Evolutionary conservation across 2,797 vertebrate species (phyloP).

Genomic region (Anniella stebbinsi): DNA sequence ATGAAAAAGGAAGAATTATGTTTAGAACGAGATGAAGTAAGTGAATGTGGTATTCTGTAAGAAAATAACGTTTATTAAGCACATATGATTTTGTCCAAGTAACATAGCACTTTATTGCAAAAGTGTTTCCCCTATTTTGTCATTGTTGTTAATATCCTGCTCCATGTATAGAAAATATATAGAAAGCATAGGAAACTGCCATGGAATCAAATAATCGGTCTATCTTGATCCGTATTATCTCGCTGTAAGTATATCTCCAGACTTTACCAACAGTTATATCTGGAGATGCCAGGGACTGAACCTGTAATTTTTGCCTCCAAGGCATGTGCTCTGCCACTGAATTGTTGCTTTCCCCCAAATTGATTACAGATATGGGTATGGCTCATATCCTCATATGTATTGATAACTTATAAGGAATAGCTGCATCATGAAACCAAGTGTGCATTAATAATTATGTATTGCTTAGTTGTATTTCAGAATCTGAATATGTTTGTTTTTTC

Average conservation of each 20-base stretch:
- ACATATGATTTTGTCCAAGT: not conserved
- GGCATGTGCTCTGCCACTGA: not conserved
- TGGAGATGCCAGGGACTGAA: not conserved
- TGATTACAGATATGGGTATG: not conserved
- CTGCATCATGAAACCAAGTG: not conserved
- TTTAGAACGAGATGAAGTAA: conserved; percentile 63
- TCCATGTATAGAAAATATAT: not conserved
- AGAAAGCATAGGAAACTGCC: not conserved
- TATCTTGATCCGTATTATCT: not conserved
- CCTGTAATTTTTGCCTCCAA: not conserved
- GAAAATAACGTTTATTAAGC: conserved; percentile 19
- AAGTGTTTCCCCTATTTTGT: not conserved
- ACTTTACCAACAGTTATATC: not conserved
- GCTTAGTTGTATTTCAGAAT: not conserved
- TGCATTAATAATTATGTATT: not conserved
- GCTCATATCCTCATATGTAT: not conserved
- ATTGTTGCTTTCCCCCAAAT: no score
- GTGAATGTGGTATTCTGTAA: conserved; percentile 37
- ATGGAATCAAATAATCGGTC: not conserved
- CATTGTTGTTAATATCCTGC: not conserved
- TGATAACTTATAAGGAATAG: not conserved
- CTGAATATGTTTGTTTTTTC: not conserved
- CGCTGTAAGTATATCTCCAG: not conserved
- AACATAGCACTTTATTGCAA: not conserved
- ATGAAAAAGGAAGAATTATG: conserved; percentile 53